phyloP scores from a whole-genome alignment of 1,140 invertebrate species.

The Lordiphosa clarofinis region DNA sequence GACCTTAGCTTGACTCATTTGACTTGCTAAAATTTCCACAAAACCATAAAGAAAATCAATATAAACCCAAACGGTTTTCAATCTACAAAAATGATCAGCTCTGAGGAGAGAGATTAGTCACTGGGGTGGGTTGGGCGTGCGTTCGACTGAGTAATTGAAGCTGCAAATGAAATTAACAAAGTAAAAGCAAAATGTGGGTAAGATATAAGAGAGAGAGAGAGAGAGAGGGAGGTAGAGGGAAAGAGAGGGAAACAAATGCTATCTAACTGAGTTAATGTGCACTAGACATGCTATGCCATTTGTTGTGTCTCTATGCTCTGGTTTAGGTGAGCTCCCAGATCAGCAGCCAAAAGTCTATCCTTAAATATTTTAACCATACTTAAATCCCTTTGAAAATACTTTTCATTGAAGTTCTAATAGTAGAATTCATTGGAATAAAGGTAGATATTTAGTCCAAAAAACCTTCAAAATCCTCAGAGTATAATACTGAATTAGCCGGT shows the following conservation, averaged over 20 bases:
- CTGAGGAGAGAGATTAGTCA: conserved; percentile 23
- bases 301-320: background rate
- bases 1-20: conserved; percentile 14
- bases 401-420: too few relatives aligned
- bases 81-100: conserved; percentile 8
- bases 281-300: conserved; percentile 44
- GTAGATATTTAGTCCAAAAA: too few relatives aligned
- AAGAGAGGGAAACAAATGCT: conserved; percentile 9
- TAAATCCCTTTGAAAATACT: too few relatives aligned
- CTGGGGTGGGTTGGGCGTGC: background rate
- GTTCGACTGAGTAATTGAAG: conserved; percentile 37
- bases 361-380: too few relatives aligned
- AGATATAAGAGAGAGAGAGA: too few relatives aligned
- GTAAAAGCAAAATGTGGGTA: conserved; percentile 29
- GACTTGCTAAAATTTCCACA: conserved; percentile 30
- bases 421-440: too few relatives aligned
- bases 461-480: too few relatives aligned
- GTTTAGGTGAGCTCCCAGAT: background rate
- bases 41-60: conserved; percentile 30
- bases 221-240: too few relatives aligned
- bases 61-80: conserved; percentile 27
- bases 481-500: too few relatives aligned
- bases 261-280: conserved; percentile 39
- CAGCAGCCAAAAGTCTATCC: background rate
- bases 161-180: conserved; percentile 49